Evolutionary conservation across 2,888 invertebrate species (phyloP).

Genomic region (Protophormia terraenovae): DNA sequence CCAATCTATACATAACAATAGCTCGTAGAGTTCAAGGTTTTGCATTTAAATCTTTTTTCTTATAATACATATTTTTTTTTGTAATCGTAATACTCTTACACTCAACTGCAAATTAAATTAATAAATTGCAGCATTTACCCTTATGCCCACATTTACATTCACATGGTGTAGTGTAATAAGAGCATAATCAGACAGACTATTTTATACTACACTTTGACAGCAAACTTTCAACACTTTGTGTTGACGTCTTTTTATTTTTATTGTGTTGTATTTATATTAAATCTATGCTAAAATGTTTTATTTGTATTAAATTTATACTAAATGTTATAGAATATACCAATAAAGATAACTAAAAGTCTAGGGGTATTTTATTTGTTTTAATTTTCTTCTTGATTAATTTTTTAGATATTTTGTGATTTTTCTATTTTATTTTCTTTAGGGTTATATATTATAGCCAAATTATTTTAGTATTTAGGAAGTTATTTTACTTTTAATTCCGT

Average conservation of each 20-base stretch:
- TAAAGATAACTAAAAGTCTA: neutral
- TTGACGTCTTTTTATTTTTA: constrained; percentile 32
- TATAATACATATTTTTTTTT: neutral
- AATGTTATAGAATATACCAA: neutral
- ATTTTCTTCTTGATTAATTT: neutral
- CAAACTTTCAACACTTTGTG: constrained; percentile 40
- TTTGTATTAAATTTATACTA: neutral
- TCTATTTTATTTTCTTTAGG: neutral
- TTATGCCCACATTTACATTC: too few relatives aligned
- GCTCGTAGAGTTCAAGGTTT: constrained; percentile 61
- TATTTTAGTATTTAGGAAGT: constrained; percentile 43
- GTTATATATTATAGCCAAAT: constrained; percentile 13
- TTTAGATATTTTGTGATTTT: neutral
- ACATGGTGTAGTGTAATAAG: too few relatives aligned
- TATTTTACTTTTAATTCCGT: constrained; percentile 48
- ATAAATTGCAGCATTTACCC: constrained; percentile 15
- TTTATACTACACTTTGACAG: constrained; percentile 12
- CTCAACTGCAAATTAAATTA: neutral
- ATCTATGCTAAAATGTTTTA: neutral
- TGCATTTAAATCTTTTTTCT: neutral
- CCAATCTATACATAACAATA: neutral
- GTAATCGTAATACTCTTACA: neutral
- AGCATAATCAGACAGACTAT: neutral
- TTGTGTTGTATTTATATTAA: neutral
- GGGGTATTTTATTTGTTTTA: neutral